Percentiles rank a stretch among this genome's conserved stretches.
phyloP scores from a whole-genome alignment of 2,797 vertebrate genomes.

The Gymnopithys bicolor region DNA sequence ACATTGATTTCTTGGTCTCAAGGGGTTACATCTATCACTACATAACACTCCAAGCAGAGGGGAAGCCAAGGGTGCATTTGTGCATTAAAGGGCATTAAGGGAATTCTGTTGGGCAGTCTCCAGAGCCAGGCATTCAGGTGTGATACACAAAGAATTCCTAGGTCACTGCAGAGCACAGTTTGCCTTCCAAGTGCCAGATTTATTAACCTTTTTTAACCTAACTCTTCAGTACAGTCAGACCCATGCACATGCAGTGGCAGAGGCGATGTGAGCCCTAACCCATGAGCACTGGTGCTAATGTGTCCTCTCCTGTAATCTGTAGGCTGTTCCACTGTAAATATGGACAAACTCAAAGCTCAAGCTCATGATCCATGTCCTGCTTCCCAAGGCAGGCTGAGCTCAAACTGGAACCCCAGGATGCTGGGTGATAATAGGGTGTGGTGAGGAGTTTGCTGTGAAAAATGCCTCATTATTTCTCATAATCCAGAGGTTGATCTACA shows the following conservation, averaged over 20 bases:
- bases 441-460: neutral
- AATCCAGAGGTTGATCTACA: neutral
- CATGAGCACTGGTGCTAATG: slow-evolving; percentile 67
- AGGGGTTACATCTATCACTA: neutral
- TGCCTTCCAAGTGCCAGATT: slow-evolving; percentile 73
- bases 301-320: slow-evolving; percentile 23
- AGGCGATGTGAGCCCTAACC: neutral
- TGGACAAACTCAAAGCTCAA: neutral
- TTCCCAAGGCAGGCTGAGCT: neutral
- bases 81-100: neutral
- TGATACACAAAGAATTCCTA: neutral
- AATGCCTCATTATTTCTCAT: neutral
- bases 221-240: neutral
- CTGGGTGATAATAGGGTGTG: neutral
- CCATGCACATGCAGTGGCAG: slow-evolving; percentile 22
- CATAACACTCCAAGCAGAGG: neutral
- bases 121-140: slow-evolving; percentile 15
- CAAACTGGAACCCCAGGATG: neutral
- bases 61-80: neutral
- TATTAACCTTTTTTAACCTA: slow-evolving; percentile 41
- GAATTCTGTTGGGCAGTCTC: slow-evolving; percentile 3
- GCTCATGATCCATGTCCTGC: neutral
- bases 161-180: slow-evolving; percentile 51
- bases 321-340: slow-evolving; percentile 38
- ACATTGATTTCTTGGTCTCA: slow-evolving; percentile 11